Conservation (phyloP, 2,888 invertebrate species). For the Sinentomon sp. region DNA sequence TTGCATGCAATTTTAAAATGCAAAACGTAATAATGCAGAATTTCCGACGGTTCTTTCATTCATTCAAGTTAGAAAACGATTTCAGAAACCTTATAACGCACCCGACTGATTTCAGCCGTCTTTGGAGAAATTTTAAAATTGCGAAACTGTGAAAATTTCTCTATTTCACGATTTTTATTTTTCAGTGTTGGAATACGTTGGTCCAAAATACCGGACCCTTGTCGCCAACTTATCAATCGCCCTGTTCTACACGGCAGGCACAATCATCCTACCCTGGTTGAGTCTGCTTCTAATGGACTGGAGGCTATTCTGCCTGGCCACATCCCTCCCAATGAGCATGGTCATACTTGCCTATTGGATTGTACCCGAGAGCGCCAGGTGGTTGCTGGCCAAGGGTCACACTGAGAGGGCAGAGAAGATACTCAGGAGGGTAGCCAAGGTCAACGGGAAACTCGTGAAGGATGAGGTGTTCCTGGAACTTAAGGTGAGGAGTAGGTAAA, state of each 20-base stretch:
- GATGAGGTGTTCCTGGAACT: constrained; percentile 44
- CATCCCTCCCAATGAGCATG: constrained; percentile 39
- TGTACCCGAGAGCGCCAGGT: constrained; percentile 28
- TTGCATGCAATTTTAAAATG: no score
- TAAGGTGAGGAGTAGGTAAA: constrained; percentile 29
- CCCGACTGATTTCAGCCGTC: no score
- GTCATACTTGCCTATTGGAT: constrained; percentile 8
- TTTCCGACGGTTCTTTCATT: no score
- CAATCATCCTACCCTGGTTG: constrained; percentile 55
- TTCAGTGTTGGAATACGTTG: constrained; percentile 60
- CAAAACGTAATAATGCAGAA: no score
- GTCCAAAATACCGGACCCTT: constrained; percentile 65
- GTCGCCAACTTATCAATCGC: constrained; percentile 79
- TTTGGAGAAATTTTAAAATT: no score
- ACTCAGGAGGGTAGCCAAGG: constrained; percentile 45
- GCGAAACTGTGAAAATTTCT: neutral
- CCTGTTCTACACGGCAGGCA: constrained; percentile 54
- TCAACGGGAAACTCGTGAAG: constrained; percentile 45
- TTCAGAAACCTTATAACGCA: no score
- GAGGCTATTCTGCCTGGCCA: constrained; percentile 43
- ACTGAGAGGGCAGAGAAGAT: constrained; percentile 48
- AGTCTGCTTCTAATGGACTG: constrained; percentile 52
- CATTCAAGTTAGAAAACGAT: no score
- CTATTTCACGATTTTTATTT: constrained; percentile 13
- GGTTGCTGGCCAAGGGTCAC: constrained; percentile 62